These are phyloP conservation scores for Epinephelus cyanopodus DNA, from an alignment of 2,113 vertebrate species.

Conservation along the genomic window DNA sequence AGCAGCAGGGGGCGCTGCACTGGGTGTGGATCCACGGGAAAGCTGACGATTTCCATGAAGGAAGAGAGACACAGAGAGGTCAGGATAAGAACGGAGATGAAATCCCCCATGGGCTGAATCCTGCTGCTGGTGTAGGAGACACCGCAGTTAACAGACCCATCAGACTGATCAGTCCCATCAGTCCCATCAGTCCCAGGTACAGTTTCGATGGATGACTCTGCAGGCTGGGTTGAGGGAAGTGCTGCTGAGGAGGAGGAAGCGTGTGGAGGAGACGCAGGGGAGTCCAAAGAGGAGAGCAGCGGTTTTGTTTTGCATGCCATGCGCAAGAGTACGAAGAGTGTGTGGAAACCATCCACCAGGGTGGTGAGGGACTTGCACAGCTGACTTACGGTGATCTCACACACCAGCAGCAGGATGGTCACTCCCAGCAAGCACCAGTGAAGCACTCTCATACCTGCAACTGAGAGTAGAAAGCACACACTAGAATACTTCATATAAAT, in stretches of 20 bases:
- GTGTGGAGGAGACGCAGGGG: constrained; percentile 2
- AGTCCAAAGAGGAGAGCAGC: not conserved
- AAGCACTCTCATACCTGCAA: constrained; percentile 64
- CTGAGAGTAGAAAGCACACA: constrained; percentile 17
- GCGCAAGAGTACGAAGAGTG: constrained; percentile 78
- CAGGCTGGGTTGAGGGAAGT: not conserved
- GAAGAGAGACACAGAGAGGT: constrained; percentile 79
- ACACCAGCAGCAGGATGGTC: constrained; percentile 74
- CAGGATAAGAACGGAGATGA: constrained; percentile 81
- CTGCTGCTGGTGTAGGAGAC: constrained; percentile 61
- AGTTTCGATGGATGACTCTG: not conserved
- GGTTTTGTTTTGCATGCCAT: constrained; percentile 28
- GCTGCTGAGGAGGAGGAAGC: not conserved
- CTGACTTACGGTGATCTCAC: constrained; percentile 78
- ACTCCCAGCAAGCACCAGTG: constrained; percentile 72
- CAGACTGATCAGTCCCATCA: not conserved
- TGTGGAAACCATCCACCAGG: constrained; percentile 83
- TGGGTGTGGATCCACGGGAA: constrained; percentile 69
- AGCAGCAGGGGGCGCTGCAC: constrained; percentile 74
- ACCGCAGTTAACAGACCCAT: not conserved
- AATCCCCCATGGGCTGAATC: constrained; percentile 65
- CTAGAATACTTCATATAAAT: not conserved
- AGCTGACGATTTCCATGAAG: constrained; percentile 76
- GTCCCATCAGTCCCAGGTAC: not conserved
- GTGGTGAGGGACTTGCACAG: constrained; percentile 83